Percentiles rank a stretch among this genome's conserved stretches.
Evolutionary conservation across 2,888 invertebrate genomes (phyloP).

Genomic region (Sphaerophoria rueppellii): DNA sequence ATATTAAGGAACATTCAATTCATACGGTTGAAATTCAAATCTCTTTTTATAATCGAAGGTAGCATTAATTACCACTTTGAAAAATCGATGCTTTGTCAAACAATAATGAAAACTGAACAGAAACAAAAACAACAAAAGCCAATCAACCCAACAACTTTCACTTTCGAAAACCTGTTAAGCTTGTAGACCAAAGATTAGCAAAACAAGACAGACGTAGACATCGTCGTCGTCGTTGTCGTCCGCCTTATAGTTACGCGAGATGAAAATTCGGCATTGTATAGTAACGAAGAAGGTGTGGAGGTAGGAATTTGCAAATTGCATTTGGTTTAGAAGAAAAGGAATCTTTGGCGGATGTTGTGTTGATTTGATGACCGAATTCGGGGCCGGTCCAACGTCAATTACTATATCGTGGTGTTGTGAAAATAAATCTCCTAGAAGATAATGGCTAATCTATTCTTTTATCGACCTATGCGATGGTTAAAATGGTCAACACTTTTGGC

Average conservation of each 20-base stretch:
- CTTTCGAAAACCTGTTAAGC: constrained; percentile 71
- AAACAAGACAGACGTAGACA: constrained; percentile 16
- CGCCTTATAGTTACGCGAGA: constrained; percentile 34
- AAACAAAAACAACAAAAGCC: constrained; percentile 47
- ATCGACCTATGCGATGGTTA: constrained; percentile 75
- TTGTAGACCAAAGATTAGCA: background rate
- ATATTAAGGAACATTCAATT: background rate
- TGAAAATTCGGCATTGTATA: constrained; percentile 43
- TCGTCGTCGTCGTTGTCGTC: background rate
- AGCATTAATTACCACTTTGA: constrained; percentile 42
- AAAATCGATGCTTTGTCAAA: constrained; percentile 64
- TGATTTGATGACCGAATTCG: constrained; percentile 62
- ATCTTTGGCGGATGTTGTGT: constrained; percentile 43
- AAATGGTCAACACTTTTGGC: constrained; percentile 84
- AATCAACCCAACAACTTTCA: constrained; percentile 63
- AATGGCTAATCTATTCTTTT: constrained; percentile 52
- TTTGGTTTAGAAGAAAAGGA: constrained; percentile 28
- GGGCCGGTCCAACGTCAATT: constrained; percentile 2
- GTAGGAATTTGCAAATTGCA: constrained; percentile 43
- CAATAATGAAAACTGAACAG: constrained; percentile 32
- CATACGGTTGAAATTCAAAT: background rate
- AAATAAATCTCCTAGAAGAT: constrained; percentile 17
- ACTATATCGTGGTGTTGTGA: background rate
- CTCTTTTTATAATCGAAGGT: background rate
- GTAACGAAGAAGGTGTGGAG: constrained; percentile 37